Evolutionary conservation across 2,888 invertebrate species (phyloP).

Genomic region (Mesorhabditis spiculigera): DNA sequence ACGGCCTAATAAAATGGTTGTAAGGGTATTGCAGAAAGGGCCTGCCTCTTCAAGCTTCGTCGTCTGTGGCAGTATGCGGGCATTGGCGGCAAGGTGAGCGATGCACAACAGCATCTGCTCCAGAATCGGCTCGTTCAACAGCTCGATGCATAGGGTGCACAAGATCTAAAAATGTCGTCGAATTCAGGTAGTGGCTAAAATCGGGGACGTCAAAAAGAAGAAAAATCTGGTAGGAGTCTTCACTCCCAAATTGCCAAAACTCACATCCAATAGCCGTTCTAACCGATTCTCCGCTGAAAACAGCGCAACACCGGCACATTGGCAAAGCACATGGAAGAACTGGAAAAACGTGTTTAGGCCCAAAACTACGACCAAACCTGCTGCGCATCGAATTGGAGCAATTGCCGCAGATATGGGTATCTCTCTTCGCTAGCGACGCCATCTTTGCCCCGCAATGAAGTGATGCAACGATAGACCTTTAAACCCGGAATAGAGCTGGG

Average conservation of each 20-base stretch:
- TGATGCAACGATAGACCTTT: conserved; percentile 36
- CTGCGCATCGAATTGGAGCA: conserved; percentile 77
- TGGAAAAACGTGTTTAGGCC: conserved; percentile 7
- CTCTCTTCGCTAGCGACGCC: conserved; percentile 17
- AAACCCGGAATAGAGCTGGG: conserved; percentile 13
- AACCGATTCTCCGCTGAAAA: conserved; percentile 33
- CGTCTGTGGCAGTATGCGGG: neutral
- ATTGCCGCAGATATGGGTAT: conserved; percentile 64
- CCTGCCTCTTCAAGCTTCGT: neutral
- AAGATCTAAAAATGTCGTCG: neutral
- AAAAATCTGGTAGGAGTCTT: neutral
- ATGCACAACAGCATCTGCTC: neutral
- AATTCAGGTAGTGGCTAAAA: too few relatives aligned
- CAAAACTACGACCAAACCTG: conserved; percentile 57
- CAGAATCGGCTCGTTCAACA: conserved; percentile 2
- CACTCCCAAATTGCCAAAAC: neutral
- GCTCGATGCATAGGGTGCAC: neutral
- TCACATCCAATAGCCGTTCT: conserved; percentile 31
- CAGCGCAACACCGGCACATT: conserved; percentile 44
- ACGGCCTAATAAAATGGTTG: conserved; percentile 11
- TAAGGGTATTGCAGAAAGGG: neutral
- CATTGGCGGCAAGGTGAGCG: neutral
- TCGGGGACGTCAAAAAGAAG: too few relatives aligned
- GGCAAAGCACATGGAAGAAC: conserved; percentile 51
- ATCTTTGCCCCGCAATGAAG: conserved; percentile 29